These are phyloP conservation scores for Ciconia stormi DNA, from an alignment of 2,113 vertebrate genomes.

Conservation along the genomic window DNA sequence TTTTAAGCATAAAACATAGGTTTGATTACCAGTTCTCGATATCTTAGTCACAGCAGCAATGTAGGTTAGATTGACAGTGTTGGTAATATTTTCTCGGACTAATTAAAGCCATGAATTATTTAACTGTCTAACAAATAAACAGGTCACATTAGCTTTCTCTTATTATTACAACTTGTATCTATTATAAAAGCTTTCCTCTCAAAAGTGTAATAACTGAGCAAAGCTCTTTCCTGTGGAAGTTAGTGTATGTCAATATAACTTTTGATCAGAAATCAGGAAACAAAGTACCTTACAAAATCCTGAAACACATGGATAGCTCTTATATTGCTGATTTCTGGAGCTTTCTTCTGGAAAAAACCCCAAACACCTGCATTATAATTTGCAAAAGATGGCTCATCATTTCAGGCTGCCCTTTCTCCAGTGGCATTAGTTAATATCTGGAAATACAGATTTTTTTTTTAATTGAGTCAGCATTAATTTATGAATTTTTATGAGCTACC, in stretches of 20 bases:
- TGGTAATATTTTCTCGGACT: background rate
- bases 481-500: background rate
- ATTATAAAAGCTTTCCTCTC: background rate
- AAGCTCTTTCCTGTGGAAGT: background rate
- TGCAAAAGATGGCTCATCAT: background rate
- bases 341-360: background rate
- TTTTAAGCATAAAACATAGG: background rate
- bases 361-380: background rate
- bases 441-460: background rate
- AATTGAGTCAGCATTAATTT: background rate
- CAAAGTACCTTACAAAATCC: background rate
- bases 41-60: background rate
- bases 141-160: background rate
- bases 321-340: background rate
- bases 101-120: background rate
- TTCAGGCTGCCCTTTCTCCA: background rate
- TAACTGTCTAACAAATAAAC: background rate
- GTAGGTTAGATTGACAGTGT: background rate
- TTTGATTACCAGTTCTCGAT: background rate
- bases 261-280: background rate
- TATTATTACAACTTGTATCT: background rate
- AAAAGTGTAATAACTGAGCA: background rate
- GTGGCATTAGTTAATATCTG: background rate
- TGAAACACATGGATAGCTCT: background rate
- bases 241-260: background rate